These are phyloP conservation scores for Dynastes grantii DNA, from an alignment of 2,888 invertebrate species.

Conservation along the genomic window DNA sequence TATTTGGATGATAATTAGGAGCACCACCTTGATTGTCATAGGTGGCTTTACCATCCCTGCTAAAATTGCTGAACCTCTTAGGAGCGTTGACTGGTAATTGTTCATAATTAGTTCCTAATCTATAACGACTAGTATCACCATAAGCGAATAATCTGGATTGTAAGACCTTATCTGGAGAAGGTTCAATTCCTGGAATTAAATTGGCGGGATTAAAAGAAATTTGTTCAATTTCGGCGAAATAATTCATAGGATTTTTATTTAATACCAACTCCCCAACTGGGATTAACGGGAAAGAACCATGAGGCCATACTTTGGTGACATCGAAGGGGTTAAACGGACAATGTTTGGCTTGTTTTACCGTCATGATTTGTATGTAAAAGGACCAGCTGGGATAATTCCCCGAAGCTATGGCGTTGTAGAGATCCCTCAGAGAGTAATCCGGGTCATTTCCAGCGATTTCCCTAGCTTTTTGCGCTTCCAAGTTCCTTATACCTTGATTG, in stretches of 20 bases:
- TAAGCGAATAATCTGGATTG: constrained; percentile 92
- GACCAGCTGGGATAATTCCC: constrained; percentile 87
- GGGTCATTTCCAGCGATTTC: constrained; percentile 85
- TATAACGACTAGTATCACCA: constrained; percentile 91
- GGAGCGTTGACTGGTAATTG: constrained; percentile 97
- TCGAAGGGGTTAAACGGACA: constrained; percentile 93
- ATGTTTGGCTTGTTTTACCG: constrained; percentile 86
- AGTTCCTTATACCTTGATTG: constrained; percentile 90
- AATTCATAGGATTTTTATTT: constrained; percentile 92
- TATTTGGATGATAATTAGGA: constrained; percentile 98
- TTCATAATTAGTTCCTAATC: constrained; percentile 91
- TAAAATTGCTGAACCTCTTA: constrained; percentile 84
- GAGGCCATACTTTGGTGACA: constrained; percentile 94
- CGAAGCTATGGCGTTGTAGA: constrained; percentile 89
- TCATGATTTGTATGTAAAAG: constrained; percentile 90
- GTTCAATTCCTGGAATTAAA: constrained; percentile 92
- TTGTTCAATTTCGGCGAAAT: constrained; percentile 96
- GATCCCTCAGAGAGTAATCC: constrained; percentile 90
- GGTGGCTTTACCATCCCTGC: constrained; percentile 88
- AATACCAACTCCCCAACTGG: constrained; percentile 90
- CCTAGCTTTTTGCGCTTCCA: constrained; percentile 79
- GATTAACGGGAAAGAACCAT: constrained; percentile 88
- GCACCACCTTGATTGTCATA: constrained; percentile 90
- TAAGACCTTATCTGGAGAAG: constrained; percentile 95
- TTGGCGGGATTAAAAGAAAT: constrained; percentile 92